Evolutionary conservation across 2,797 vertebrate species (phyloP), one percentile per base, ranked within the genome.

Genomic region (Gambusia yucatana): DNA sequence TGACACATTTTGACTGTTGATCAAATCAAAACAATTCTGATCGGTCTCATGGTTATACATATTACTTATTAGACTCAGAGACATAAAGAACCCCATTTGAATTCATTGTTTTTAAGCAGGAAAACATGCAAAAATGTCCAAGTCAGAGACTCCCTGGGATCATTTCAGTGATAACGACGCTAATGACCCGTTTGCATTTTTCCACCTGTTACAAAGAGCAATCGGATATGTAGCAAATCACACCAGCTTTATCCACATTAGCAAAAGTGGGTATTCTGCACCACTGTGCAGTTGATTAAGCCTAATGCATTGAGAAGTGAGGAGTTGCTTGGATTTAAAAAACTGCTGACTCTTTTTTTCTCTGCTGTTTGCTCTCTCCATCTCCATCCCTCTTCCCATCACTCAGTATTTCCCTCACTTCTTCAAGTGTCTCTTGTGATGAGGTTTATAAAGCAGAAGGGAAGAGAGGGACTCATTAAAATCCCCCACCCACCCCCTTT

Each of bases 291-390:
- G 79, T 81, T 87, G 89, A 93, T 90, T 89, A 88, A 84, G 77
- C 80, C 77, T 83, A 82, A 90, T 90, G 77, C 85, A 77, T 87
- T 87, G 85, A 85, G 88, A 88, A 86, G 84, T 73, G 86, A 91
- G 75, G 84, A 92, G 84, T 86, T 85, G 89, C 82, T 80, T 72
- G 82, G 88, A 91, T 92, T 83, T 87, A 84, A 80, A 80, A 90
- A 93, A 91, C 86, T 89, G 92, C 93, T 93, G 93, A 92, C 89
- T 90, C 83, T 70, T 84, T 86, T 86, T 83, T 72, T 71, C 79
- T 83, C 69, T 55, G 16, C 78, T 48, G 71, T 87, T 82, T 41
- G 16, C 72, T 86, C 79, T 84, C 69, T 79, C 78, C 73, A 55
- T 76, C 69, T 76, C 79, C 33, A 80, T 73, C n/a, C 61, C 80